Conservation (phyloP, 1,140 invertebrate species). For the Drosophila eugracilis region DNA sequence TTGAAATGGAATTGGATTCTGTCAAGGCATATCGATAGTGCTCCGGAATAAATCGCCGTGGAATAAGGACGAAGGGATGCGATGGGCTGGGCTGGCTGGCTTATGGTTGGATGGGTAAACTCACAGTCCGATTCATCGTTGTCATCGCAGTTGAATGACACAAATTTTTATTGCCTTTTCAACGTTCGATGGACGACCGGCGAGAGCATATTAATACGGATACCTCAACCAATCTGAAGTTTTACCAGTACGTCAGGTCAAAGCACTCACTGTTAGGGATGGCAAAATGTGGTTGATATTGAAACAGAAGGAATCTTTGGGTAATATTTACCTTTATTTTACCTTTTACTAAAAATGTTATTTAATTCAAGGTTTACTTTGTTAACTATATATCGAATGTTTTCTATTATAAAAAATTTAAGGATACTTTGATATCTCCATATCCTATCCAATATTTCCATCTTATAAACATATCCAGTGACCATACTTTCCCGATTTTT, state of each 20-base stretch:
- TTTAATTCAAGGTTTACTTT: too few species aligned
- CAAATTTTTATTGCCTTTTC: conserved; percentile 77
- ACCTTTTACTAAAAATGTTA: too few species aligned
- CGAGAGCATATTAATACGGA: conserved; percentile 19
- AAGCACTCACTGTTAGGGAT: conserved; percentile 11
- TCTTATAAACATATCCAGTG: neutral
- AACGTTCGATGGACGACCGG: conserved; percentile 8
- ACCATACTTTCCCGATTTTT: neutral
- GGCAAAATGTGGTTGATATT: neutral
- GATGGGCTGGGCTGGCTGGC: too few species aligned
- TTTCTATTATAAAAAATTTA: neutral
- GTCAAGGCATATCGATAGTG: conserved; percentile 68
- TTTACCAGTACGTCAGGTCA: conserved; percentile 33
- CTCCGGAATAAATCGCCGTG: conserved; percentile 20
- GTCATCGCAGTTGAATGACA: conserved; percentile 69
- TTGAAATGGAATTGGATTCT: conserved; percentile 82
- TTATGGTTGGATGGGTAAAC: neutral
- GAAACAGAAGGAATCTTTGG: too few species aligned
- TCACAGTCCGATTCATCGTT: conserved; percentile 27
- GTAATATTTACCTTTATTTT: neutral
- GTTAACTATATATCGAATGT: too few species aligned
- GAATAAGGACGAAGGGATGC: conserved; percentile 7
- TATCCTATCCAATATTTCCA: neutral
- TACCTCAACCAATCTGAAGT: conserved; percentile 3
- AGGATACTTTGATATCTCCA: neutral